Conservation (phyloP, 2,888 invertebrate genomes). For the Protophormia terraenovae region DNA sequence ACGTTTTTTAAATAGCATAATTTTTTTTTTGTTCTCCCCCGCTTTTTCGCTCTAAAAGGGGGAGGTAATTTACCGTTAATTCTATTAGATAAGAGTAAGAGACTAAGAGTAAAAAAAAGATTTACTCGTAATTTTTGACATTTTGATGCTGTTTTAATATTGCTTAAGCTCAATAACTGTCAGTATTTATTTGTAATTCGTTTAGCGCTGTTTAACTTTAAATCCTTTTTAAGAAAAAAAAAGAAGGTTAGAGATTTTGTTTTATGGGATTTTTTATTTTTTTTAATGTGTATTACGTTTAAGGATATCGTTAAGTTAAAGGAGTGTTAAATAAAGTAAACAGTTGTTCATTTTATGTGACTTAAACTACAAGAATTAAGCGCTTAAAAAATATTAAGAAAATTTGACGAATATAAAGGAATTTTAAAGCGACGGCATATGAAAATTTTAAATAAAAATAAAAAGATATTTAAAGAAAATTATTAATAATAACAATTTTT, state of each 20-base stretch:
- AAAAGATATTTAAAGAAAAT: not conserved
- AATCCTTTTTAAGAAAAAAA: constrained; percentile 45
- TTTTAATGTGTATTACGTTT: not conserved
- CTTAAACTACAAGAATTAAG: constrained; percentile 22
- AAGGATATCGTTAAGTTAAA: constrained; percentile 11
- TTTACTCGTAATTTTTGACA: not conserved
- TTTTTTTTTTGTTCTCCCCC: not conserved
- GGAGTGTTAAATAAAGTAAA: not conserved
- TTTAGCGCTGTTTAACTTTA: constrained; percentile 64
- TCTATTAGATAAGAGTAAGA: constrained; percentile 30
- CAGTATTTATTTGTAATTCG: constrained; percentile 67
- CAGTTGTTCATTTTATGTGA: constrained; percentile 56
- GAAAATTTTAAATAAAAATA: not conserved
- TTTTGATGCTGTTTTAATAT: constrained; percentile 1
- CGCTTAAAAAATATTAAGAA: not conserved
- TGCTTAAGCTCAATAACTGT: constrained; percentile 47
- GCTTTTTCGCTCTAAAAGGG: not conserved
- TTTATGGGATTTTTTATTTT: not conserved
- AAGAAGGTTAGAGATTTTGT: too few relatives aligned
- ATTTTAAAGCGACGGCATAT: constrained; percentile 41
- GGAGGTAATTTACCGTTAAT: constrained; percentile 65
- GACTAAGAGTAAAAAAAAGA: constrained; percentile 37
- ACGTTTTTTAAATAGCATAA: constrained; percentile 69
- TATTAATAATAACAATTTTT: too few relatives aligned
- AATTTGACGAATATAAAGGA: not conserved